Evolutionary conservation across 2,888 invertebrate species (phyloP).

Genomic region (Marasmarcha lunaedactyla): DNA sequence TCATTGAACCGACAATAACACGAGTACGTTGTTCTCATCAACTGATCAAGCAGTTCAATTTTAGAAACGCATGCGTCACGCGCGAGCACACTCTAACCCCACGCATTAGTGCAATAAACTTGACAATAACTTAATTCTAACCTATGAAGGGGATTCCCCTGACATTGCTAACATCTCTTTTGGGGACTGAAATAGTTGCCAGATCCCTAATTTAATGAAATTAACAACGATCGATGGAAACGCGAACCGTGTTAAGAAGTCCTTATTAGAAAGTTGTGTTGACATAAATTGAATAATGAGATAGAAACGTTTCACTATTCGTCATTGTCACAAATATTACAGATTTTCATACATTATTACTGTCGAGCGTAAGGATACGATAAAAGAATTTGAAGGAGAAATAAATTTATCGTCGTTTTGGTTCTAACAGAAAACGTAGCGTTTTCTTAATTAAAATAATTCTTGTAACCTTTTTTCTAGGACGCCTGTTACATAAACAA

Average conservation of each 20-base stretch:
- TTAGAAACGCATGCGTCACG: constrained; percentile 19
- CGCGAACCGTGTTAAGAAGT: neutral
- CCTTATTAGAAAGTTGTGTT: neutral
- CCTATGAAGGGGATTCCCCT: constrained; percentile 46
- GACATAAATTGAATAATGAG: constrained; percentile 1
- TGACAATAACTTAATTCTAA: constrained; percentile 65
- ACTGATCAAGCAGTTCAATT: constrained; percentile 11
- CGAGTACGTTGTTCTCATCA: neutral
- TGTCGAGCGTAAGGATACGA: neutral
- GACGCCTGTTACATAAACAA: too few relatives aligned
- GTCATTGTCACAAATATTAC: neutral
- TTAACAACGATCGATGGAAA: constrained; percentile 1
- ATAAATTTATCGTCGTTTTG: too few relatives aligned
- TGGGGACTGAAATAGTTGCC: constrained; percentile 33
- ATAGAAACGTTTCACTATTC: neutral
- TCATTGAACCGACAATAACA: too few relatives aligned
- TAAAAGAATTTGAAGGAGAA: too few relatives aligned
- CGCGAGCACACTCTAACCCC: constrained; percentile 48
- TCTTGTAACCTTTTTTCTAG: too few relatives aligned
- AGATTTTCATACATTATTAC: neutral
- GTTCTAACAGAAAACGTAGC: too few relatives aligned
- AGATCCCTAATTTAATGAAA: neutral
- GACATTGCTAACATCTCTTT: constrained; percentile 29
- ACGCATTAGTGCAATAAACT: constrained; percentile 64
- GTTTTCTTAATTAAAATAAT: too few relatives aligned